Evolutionary conservation across 2,113 vertebrate genomes (phyloP), one percentile per base, ranked within the genome.

Genomic region (Thunnus thynnus): DNA sequence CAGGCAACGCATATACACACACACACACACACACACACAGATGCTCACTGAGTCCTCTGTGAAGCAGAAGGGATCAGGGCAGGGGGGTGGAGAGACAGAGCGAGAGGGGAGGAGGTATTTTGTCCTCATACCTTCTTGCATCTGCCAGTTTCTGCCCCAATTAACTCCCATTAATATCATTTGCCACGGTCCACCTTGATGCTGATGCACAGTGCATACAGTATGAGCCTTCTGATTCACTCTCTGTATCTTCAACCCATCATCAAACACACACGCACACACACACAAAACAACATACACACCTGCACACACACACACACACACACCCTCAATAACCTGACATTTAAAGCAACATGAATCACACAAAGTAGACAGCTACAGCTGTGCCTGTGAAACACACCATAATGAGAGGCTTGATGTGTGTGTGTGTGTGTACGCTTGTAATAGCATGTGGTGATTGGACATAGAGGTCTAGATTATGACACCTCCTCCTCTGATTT

Each of bases 61-160:
- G 61, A 72, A 65, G 61, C 71, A 81, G 72, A 66, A 66, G 50
- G 72, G 41, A 61, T 64, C 56, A 52, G 64, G 56, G 54, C 13
- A 14, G 46, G 22, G 27, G 60, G 56, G 47, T 8, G 52, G 70
- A 30, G 22, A 65, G 66, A 51, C 6, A 41, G 36, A 41, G 36
- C 36, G 27, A 13, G 52, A 20, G 48, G 27, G 25, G 44, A 25
- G 25, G 63, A 48, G 50, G n/a, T 67, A 71, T 76, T 63, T 63
- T 64, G 74, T 70, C 60, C 72, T 68, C 63, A 30, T 85, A 80
- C 78, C 60, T 76, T 74, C 66, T n/a, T 84, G 63, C 68, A 75
- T 86, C 70, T 88, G 82, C 76, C 61, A 52, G 61, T 85, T 91
- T 91, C 85, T 82, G 88, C 89, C 83, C 90, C 75, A 90, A 78